Conservation (phyloP, 2,888 invertebrate genomes). For the Perithous albicinctus region DNA sequence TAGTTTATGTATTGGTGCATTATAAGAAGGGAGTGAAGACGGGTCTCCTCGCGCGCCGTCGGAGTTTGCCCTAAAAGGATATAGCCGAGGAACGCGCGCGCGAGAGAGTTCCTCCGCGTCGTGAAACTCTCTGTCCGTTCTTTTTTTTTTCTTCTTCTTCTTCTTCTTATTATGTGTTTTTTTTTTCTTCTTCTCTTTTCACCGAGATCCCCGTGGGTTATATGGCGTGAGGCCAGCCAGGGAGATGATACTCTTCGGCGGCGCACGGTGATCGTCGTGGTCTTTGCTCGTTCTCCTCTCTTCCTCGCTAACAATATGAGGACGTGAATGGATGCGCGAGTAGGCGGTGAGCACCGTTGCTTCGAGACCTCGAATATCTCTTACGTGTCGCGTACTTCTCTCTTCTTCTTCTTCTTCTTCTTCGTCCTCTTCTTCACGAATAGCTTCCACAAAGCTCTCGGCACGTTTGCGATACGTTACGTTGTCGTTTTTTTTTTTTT, state of each 20-base stretch:
- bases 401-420: not conserved
- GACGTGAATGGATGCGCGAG: constrained; percentile 67
- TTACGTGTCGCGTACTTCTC: constrained; percentile 11
- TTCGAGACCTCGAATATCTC: constrained; percentile 50
- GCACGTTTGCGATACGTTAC: constrained; percentile 24
- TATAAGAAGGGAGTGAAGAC: constrained; percentile 45
- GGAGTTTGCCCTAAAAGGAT: constrained; percentile 72
- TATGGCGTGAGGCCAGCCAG: constrained; percentile 30
- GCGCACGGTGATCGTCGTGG: constrained; percentile 48
- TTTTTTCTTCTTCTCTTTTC: constrained; percentile 37
- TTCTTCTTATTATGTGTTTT: constrained; percentile 41
- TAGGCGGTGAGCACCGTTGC: constrained; percentile 69
- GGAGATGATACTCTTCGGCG: constrained; percentile 59
- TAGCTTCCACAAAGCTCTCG: not conserved
- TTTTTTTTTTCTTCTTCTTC: constrained; percentile 33
- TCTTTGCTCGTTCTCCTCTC: constrained; percentile 65
- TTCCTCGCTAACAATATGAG: constrained; percentile 56
- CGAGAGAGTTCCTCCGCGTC: constrained; percentile 29
- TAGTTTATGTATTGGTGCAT: constrained; percentile 47
- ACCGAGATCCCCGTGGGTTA: constrained; percentile 50
- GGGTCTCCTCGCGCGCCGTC: constrained; percentile 57
- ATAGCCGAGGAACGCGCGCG: constrained; percentile 62
- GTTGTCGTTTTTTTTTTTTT: constrained; percentile 11
- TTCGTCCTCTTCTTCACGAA: not conserved
- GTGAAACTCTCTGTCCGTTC: constrained; percentile 32